phyloP scores from a whole-genome alignment of 1,140 invertebrate genomes.

The Leptinotarsa undecemlineata region DNA sequence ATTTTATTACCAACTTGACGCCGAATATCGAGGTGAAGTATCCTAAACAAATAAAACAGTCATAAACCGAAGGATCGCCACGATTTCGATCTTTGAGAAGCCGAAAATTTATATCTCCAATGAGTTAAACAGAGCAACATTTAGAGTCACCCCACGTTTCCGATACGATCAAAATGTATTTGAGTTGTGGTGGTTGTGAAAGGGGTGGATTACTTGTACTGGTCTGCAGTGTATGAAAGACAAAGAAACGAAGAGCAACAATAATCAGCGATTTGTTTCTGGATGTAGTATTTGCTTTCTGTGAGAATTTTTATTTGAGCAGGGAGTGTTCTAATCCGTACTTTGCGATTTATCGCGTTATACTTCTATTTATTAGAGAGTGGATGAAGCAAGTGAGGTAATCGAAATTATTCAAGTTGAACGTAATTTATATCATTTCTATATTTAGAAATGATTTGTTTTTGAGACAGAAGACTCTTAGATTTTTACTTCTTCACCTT shows the following conservation, averaged over 20 bases:
- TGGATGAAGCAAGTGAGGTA: no score
- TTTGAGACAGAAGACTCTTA: no score
- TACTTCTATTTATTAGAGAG: not conserved
- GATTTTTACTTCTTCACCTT: no score
- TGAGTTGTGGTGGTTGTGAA: not conserved
- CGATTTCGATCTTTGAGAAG: not conserved
- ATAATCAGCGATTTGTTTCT: not conserved
- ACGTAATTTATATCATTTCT: no score
- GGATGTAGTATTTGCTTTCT: not conserved
- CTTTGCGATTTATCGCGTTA: not conserved
- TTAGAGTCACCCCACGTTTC: not conserved
- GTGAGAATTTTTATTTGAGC: not conserved
- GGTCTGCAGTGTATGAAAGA: not conserved
- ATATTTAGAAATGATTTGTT: no score
- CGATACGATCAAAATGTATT: not conserved
- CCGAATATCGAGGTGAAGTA: not conserved
- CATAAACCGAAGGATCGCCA: not conserved
- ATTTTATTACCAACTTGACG: no score
- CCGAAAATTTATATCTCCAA: not conserved
- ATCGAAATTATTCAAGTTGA: no score
- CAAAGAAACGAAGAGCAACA: not conserved
- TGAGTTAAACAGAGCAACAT: not conserved
- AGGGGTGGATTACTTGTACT: not conserved
- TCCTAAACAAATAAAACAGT: not conserved
- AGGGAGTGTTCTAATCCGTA: not conserved